Evolutionary conservation across 2,797 vertebrate genomes (phyloP), one percentile per base, ranked within the genome.

Genomic region (Oophaga sylvatica): DNA sequence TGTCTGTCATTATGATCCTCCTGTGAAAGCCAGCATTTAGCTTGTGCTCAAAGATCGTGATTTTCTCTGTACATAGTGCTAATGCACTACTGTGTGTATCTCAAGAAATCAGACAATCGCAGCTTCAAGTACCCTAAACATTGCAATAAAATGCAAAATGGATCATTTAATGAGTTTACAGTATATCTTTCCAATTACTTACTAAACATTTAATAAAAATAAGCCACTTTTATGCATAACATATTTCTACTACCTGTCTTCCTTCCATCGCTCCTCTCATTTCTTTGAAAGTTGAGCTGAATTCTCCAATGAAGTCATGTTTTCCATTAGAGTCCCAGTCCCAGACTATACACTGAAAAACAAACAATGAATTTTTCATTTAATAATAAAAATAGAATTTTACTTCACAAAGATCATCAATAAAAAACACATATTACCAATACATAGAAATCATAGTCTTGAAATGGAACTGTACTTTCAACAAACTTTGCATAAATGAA

Each of bases 251-350:
- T 92, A 98, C 98, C 97, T 98, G 98, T 92, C 97, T 97, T 79
- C 98, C 98, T 91, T 99, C 98, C 95, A 98, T 95, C 48, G 97
- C 97, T 77, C 95, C 95, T 91, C 95, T 94, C 96, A 98, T 95
- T 91, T 99, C 98, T 92, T 98, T 99, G 93, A 97, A 99, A 0
- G 97, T 98, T 0, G 98, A 97, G 91, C 95, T 97, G 92, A 97
- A 99, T 92, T 99, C 98, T 90, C 98, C 98, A 84, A 99, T 99
- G 91, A 99, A 99, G 94, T 99, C 98, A 20, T 99, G 98, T 88
- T 99, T 99, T 57, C 98, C 98, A 0, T 99, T 99, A 84, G 98
- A 99, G 94, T 99, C 98, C 98, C 98, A 99, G 92, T 99, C 98
- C 97, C 97, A 99, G 63, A 99, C 98, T 81, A 97, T 98, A 93